These are phyloP conservation scores for Phodopus roborovskii DNA, from an alignment of 2,113 vertebrate species.

Conservation along the genomic window DNA sequence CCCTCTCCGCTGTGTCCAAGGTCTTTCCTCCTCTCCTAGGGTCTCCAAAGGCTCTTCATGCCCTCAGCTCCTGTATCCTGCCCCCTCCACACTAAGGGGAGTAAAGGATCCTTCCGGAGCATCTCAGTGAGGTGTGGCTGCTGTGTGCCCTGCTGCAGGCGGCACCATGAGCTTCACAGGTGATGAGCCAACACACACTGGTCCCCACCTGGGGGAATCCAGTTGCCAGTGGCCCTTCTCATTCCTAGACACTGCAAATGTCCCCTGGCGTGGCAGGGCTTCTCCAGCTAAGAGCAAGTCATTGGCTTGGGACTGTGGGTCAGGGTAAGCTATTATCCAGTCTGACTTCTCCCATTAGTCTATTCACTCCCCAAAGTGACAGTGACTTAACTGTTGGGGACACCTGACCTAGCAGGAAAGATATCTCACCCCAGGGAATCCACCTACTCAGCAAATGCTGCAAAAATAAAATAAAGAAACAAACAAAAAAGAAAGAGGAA, in stretches of 20 bases:
- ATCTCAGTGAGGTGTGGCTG: background rate
- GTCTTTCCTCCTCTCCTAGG: background rate
- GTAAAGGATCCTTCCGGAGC: no score
- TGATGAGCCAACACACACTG: background rate
- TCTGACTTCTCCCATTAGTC: background rate
- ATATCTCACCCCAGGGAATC: no score
- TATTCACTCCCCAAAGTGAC: background rate
- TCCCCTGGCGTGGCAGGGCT: background rate
- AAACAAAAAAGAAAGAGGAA: background rate
- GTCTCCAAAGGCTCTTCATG: background rate
- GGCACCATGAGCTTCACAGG: fast-evolving
- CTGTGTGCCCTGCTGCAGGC: no score
- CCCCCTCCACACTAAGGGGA: no score
- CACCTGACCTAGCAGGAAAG: background rate
- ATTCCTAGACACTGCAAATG: background rate
- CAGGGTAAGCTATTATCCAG: background rate
- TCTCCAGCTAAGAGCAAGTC: background rate
- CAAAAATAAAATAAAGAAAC: background rate
- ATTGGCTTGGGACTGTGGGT: no score
- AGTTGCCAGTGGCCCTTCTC: background rate
- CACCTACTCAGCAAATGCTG: background rate
- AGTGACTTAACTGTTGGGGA: background rate
- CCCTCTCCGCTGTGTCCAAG: background rate
- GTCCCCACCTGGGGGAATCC: background rate
- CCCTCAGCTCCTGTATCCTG: background rate